phyloP scores from a whole-genome alignment of 2,888 invertebrate genomes.

The Acleris emargana region DNA sequence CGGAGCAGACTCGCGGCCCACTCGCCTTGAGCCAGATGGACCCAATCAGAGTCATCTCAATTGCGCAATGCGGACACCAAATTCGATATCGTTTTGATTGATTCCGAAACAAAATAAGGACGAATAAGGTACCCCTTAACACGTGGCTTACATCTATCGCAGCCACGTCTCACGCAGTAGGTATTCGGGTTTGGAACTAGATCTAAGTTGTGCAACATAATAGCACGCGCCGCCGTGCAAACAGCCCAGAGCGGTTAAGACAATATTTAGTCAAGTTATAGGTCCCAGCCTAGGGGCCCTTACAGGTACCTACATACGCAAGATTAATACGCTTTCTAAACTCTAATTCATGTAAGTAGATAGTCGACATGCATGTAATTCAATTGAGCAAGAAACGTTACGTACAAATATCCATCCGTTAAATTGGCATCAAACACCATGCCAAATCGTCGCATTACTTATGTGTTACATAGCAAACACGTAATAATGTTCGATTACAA shows the following conservation, averaged over 20 bases:
- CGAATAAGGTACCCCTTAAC: not conserved
- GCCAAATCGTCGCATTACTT: constrained; percentile 35
- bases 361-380: constrained; percentile 29
- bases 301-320: constrained; percentile 9
- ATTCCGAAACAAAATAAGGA: not conserved
- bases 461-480: constrained; percentile 30
- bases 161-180: constrained; percentile 7
- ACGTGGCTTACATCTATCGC: not conserved
- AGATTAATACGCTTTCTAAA: constrained; percentile 33
- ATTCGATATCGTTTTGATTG: constrained; percentile 11
- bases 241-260: constrained; percentile 3
- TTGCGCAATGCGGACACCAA: constrained; percentile 24
- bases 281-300: constrained; percentile 8
- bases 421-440: constrained; percentile 35
- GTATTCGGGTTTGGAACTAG: constrained; percentile 7
- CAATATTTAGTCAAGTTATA: constrained; percentile 2
- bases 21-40: constrained; percentile 74
- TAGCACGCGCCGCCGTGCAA: constrained; percentile 2
- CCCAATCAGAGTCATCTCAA: constrained; percentile 47
- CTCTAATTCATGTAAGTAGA: constrained; percentile 30
- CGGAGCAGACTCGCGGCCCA: constrained; percentile 51
- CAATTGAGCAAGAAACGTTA: constrained; percentile 37
- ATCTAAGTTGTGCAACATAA: constrained; percentile 14
- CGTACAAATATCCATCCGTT: constrained; percentile 36
- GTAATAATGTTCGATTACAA: constrained; percentile 35